Percentiles rank a stretch among this genome's conserved stretches.
Conservation (phyloP, 2,888 invertebrate species). For the Agriopis marginaria region DNA sequence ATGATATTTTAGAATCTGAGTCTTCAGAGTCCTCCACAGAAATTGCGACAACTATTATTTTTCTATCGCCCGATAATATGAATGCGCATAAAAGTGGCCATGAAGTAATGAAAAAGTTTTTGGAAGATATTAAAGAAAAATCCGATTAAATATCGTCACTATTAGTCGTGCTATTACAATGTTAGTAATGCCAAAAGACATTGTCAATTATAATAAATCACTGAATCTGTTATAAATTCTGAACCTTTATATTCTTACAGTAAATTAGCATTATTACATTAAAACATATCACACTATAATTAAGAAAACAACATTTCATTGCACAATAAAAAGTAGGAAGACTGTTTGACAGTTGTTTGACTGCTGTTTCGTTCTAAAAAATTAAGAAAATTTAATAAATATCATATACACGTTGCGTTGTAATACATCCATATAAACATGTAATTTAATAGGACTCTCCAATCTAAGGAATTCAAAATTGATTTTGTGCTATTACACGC, state of each 20-base stretch:
- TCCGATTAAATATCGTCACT: conserved; percentile 9
- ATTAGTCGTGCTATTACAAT: neutral
- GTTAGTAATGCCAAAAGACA: neutral
- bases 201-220: too few relatives aligned
- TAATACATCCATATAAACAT: conserved; percentile 24
- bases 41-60: conserved; percentile 53
- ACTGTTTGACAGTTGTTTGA: neutral
- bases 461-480: conserved; percentile 25
- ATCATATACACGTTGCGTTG: neutral
- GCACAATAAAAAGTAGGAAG: neutral
- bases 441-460: conserved; percentile 30
- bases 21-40: conserved; percentile 63
- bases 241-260: neutral
- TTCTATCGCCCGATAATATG: conserved; percentile 58
- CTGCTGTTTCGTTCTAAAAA: neutral
- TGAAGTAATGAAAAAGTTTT: conserved; percentile 65
- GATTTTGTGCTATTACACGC: conserved; percentile 44
- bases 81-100: conserved; percentile 60
- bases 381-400: neutral
- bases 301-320: neutral
- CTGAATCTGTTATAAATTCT: neutral
- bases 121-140: conserved; percentile 60
- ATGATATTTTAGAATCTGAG: conserved; percentile 77
- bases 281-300: neutral
- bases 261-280: neutral